Percentiles rank a stretch among this genome's conserved stretches.
Evolutionary conservation across 2,797 vertebrate genomes (phyloP).

Genomic region (Epinephelus malabaricus): DNA sequence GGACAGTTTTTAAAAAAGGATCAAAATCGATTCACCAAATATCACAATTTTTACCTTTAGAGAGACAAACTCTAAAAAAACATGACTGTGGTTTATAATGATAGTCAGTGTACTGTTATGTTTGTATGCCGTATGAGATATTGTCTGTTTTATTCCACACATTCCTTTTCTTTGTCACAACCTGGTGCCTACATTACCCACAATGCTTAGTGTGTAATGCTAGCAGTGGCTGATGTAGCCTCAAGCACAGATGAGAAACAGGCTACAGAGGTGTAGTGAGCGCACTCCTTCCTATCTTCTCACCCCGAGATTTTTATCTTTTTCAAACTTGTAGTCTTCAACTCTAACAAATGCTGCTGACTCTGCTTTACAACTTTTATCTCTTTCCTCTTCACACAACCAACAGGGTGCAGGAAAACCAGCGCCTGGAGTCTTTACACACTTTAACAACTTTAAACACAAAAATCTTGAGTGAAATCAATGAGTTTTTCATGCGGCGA

Average conservation of each 20-base stretch:
- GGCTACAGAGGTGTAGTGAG: not conserved
- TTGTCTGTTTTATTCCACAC: not conserved
- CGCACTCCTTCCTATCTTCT: not conserved
- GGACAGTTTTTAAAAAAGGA: not conserved
- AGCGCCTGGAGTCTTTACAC: not conserved
- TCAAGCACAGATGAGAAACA: not conserved
- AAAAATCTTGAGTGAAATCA: conserved; percentile 6
- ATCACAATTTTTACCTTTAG: too few species aligned
- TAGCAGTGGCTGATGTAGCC: not conserved
- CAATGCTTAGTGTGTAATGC: not conserved
- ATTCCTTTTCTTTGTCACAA: conserved; percentile 7
- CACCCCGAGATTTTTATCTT: not conserved
- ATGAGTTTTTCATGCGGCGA: not conserved
- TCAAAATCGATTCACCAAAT: not conserved
- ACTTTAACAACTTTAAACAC: not conserved
- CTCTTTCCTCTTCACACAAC: conserved; percentile 9
- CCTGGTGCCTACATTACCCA: not conserved
- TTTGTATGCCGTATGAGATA: not conserved
- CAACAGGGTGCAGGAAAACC: conserved; percentile 7
- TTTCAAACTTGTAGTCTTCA: not conserved
- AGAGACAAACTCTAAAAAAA: too few species aligned
- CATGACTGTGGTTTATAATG: too few species aligned
- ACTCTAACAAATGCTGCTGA: too few species aligned
- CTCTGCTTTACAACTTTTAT: conserved; percentile 2
- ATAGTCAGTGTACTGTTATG: too few species aligned